A percentile compares a stretch with the other conserved stretches of the same genome.
Conservation (phyloP, 1,140 invertebrate genomes). For the Phthorimaea operculella region DNA sequence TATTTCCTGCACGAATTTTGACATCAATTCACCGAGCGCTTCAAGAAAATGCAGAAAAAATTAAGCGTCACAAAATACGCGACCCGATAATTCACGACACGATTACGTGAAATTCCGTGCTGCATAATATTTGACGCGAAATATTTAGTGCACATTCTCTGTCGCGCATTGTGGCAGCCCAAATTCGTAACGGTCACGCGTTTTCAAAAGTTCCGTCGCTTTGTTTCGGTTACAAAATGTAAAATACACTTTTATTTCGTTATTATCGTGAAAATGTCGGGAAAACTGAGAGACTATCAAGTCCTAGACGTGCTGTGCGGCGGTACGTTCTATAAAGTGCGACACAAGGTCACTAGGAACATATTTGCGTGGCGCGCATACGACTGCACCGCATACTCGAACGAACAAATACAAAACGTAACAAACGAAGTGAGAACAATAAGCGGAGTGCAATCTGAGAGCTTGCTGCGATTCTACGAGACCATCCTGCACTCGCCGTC, state of each 20-base stretch:
- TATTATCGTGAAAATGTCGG: constrained; percentile 37
- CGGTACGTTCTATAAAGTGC: constrained; percentile 61
- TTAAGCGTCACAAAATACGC: too few species aligned
- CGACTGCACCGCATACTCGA: constrained; percentile 51
- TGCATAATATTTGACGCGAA: too few species aligned
- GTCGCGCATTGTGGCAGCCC: too few species aligned
- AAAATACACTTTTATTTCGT: constrained; percentile 22
- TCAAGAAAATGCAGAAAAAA: too few species aligned
- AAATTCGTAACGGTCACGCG: constrained; percentile 31
- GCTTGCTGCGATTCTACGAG: constrained; percentile 51
- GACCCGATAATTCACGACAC: too few species aligned
- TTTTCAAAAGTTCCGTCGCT: constrained; percentile 51
- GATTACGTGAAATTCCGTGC: too few species aligned
- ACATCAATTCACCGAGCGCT: too few species aligned
- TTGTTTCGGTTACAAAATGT: constrained; percentile 60
- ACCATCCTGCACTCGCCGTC: constrained; percentile 54
- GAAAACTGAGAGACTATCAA: constrained; percentile 62
- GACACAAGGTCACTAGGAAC: constrained; percentile 62
- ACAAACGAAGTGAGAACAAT: constrained; percentile 53
- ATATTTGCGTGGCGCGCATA: constrained; percentile 61
- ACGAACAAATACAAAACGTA: constrained; percentile 54
- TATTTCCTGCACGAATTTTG: too few species aligned
- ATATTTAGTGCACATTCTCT: too few species aligned
- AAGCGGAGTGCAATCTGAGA: constrained; percentile 42
- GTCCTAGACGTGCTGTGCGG: constrained; percentile 58